Base-by-base conservation (phyloP, 2,113 vertebrate species). In the Perca fluviatilis region DNA sequence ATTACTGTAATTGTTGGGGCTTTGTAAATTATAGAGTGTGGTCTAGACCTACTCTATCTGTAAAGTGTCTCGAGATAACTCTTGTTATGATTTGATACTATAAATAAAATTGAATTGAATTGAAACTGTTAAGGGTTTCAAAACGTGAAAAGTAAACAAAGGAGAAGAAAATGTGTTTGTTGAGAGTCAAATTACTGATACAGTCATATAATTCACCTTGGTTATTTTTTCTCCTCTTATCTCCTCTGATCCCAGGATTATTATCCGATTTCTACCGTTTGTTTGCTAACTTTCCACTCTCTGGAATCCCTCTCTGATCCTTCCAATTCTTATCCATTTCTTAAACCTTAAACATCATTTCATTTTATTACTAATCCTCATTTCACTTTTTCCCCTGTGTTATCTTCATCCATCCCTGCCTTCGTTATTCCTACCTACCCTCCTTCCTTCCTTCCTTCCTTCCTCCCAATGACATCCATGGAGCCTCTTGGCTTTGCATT, bases 401-500 rank as follows among this genome's bases (percentile, higher is more conserved):
- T 72, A 82, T 82, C 74, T 72, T 60, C 70, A 71, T 85, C 74
- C 33, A 49, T 74, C 40, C 36, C 46, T 60, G 9, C 19, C 53
- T 56, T 64, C 63, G 43, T 69, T 49, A 73, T 21, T 60, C 75
- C 64, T 62, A 75, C 71, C 80, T 46, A 33, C 33, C 33, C 6
- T 6, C 33, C 33, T 33, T 72, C 25, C 50, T 71, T 64, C 63
- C 53, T 36, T 36, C 40, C 40, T 69, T 57, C 76, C 25, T 23
- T 51, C 73, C 27, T 62, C 77, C 71, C 80, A 43, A 40, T 79
- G 75, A 80, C 64, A 71, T 82, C 77, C 40, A 25, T 19, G 46
- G 23, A 86, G 86, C 82, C 80, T 80, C 63, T 74, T 73, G 80
- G 85, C 60, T 77, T 74, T 74, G 80, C 84, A 86, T 91, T 89